Base-by-base conservation (phyloP, 2,888 invertebrate species). In the Brachylomia viminalis region DNA sequence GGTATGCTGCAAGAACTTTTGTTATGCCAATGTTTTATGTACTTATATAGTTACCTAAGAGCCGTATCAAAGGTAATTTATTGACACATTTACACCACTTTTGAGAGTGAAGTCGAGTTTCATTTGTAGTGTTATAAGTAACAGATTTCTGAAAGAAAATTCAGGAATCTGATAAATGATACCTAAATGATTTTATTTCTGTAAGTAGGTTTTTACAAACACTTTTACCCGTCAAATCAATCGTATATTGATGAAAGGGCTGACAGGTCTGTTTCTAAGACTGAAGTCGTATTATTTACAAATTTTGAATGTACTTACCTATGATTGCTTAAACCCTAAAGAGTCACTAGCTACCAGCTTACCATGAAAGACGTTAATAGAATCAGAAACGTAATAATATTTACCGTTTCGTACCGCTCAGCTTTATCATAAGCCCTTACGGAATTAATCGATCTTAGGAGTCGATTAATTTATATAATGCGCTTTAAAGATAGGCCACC, bases 401-500 rank as follows among this genome's bases (percentile, higher is more conserved):
- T 75, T 77, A 78, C 76, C 66, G 73, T 78, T 82, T 80, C 59
- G 13, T 68, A 73, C 59, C 61, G 23, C 30, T 67, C 61, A 77
- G 71, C 70, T 83, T 80, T 68, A 73, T 81, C 76, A 76, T 80
- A 86, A 83, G 78, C 79, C 65, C 66, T 83, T 74, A 83, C 80
- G 72, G 80, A 85, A 89, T 90, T 90, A 92, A 91, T 89, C 85
- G 87, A 90, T 85, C 87, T 87, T 85, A 81, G 68, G 76, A 87
- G 83, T 90, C 89, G 87, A 92, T 93, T 92, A 93, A 93, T 92
- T 92, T 90, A 90, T 92, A 87, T 92, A 92, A 92, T 92, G 90
- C 87, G 88, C 88, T 91, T 92, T 92, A 91, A 92, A 93, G 93
- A 94, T 92, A 92, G 92, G 90, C 93, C 92, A 94, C 93, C 93